phyloP scores from a whole-genome alignment of 2,113 vertebrate genomes.

The Hippocampus abdominalis region DNA sequence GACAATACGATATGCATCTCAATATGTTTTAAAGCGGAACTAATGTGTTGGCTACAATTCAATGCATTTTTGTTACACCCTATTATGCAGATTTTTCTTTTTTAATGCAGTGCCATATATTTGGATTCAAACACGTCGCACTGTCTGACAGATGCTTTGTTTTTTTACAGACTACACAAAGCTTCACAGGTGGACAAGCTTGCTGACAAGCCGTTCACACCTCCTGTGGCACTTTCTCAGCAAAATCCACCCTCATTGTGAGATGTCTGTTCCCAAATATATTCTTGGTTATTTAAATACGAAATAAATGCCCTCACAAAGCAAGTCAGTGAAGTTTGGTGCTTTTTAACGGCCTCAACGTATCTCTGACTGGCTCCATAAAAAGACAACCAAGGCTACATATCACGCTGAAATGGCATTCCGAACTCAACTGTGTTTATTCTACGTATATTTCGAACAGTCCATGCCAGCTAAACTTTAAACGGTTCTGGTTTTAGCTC shows the following conservation, averaged over 20 bases:
- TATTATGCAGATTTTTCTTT: background rate
- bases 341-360: background rate
- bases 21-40: too few species aligned
- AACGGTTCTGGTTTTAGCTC: background rate
- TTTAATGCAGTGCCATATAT: background rate
- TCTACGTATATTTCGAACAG: background rate
- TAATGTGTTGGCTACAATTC: too few species aligned
- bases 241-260: background rate
- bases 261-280: background rate
- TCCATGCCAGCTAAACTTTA: background rate
- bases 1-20: too few species aligned
- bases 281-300: background rate
- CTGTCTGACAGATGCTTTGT: slow-evolving; percentile 2
- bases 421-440: background rate
- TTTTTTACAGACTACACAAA: slow-evolving; percentile 20
- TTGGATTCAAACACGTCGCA: background rate
- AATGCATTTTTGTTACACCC: too few species aligned
- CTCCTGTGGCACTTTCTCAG: slow-evolving; percentile 8
- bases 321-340: background rate
- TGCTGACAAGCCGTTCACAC: slow-evolving; percentile 9
- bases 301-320: background rate
- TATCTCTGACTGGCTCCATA: background rate
- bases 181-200: slow-evolving; percentile 19
- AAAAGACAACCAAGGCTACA: background rate
- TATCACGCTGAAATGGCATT: background rate